phyloP scores from a whole-genome alignment of 2,888 invertebrate species.

The Macrophya alboannulata region DNA sequence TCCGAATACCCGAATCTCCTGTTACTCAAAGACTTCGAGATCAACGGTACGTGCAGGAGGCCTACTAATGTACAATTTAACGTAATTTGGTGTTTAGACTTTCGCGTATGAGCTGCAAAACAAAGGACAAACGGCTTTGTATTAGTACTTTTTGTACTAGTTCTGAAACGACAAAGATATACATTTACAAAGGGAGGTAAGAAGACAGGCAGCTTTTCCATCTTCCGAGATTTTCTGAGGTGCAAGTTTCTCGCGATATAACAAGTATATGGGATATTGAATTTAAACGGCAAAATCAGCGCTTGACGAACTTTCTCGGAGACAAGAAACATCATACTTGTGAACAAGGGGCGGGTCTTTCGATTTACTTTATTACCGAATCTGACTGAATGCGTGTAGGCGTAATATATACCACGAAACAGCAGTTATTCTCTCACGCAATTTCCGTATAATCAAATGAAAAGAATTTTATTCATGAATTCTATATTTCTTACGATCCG shows the following conservation, averaged over 20 bases:
- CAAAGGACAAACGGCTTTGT: neutral
- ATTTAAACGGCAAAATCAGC: neutral
- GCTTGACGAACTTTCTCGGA: neutral
- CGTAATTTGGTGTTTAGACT: neutral
- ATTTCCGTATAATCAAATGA: slow-evolving; percentile 27
- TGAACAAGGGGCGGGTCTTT: neutral
- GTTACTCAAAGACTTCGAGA: neutral
- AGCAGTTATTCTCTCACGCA: neutral
- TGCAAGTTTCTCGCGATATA: neutral
- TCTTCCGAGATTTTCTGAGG: neutral
- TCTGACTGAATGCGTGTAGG: neutral
- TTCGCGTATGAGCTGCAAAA: neutral
- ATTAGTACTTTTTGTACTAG: neutral
- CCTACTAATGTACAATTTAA: neutral
- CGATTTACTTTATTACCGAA: neutral
- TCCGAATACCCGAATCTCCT: neutral
- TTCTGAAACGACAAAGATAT: neutral
- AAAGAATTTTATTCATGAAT: neutral
- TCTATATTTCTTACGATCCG: neutral
- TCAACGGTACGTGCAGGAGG: neutral
- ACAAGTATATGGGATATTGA: neutral
- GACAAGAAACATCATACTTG: neutral
- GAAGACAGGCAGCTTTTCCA: neutral
- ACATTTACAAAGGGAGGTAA: neutral
- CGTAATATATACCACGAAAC: slow-evolving; percentile 12